phyloP scores from a whole-genome alignment of 2,113 vertebrate genomes.

The Podiceps cristatus region DNA sequence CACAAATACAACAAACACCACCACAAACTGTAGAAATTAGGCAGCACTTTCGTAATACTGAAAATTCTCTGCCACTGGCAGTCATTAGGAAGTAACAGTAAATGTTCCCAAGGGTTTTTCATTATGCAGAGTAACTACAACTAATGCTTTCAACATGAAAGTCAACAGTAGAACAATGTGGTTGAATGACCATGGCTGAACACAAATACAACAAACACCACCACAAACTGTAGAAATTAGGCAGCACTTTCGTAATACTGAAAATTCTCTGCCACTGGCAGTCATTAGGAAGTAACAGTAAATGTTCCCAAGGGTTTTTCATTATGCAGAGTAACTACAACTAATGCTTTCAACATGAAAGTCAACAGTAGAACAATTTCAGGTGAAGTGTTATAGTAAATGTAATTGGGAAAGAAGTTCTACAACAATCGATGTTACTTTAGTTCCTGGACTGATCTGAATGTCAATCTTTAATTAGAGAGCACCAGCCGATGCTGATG shows the following conservation, averaged over 20 bases:
- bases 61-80: not conserved
- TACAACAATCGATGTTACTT: not conserved
- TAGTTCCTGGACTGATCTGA: not conserved
- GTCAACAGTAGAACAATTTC: not conserved
- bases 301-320: not conserved
- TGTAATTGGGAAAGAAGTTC: not conserved
- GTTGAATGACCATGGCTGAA: not conserved
- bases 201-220: not conserved
- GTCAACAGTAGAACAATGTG: not conserved
- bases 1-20: not conserved
- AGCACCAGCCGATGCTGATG: not conserved
- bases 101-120: not conserved
- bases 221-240: not conserved
- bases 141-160: not conserved
- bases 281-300: not conserved
- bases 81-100: not conserved
- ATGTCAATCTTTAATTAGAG: not conserved
- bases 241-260: not conserved
- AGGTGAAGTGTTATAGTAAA: not conserved
- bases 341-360: not conserved
- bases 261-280: not conserved
- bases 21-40: not conserved
- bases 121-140: not conserved
- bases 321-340: not conserved
- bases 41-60: not conserved